phyloP scores from a whole-genome alignment of 2,113 vertebrate genomes.

The Deroptyus accipitrinus region DNA sequence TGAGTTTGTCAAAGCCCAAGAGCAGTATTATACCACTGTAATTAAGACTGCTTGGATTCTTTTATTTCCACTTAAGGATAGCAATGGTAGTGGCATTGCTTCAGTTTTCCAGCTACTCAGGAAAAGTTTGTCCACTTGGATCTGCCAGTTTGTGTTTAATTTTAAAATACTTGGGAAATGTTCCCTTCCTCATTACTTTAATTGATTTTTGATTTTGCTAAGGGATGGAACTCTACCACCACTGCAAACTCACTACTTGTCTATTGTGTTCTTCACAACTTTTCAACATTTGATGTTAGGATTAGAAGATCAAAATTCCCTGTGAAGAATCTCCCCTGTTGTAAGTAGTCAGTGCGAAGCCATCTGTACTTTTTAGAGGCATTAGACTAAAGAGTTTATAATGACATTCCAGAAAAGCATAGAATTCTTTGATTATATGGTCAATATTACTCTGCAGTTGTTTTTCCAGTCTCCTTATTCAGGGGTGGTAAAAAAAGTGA shows the following conservation, averaged over 20 bases:
- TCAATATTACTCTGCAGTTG: background rate
- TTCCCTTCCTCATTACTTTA: background rate
- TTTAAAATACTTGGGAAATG: background rate
- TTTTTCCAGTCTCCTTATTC: background rate
- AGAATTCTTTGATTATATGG: background rate
- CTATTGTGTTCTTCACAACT: background rate
- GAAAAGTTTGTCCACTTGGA: background rate
- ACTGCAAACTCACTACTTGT: background rate
- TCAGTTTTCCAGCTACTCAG: background rate
- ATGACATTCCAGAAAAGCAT: background rate
- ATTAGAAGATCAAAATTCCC: background rate
- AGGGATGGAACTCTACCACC: background rate
- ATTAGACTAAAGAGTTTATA: background rate
- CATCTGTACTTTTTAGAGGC: background rate
- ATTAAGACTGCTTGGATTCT: background rate
- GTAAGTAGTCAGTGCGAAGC: background rate
- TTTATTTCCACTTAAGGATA: background rate
- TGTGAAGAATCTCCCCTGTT: background rate
- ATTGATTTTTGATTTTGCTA: background rate
- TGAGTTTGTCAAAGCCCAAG: background rate
- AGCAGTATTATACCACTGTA: background rate
- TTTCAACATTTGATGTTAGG: background rate
- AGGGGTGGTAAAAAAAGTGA: background rate
- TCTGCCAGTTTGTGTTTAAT: background rate
- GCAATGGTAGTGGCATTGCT: background rate